Percentiles rank a stretch among this genome's conserved stretches.
phyloP scores from a whole-genome alignment of 2,888 invertebrate genomes.

The Heteropelma amictum region DNA sequence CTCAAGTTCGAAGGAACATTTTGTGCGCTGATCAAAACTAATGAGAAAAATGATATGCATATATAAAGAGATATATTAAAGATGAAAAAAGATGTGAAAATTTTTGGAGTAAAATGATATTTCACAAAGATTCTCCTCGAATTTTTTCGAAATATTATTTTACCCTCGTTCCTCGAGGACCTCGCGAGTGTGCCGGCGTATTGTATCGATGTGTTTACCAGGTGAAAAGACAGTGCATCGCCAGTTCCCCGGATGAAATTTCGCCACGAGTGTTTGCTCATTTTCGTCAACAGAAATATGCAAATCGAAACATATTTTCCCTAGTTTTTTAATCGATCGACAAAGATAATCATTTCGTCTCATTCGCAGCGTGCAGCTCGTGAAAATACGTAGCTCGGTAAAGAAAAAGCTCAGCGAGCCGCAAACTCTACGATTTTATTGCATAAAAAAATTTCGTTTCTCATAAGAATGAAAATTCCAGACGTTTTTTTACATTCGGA shows the following conservation, averaged over 20 bases:
- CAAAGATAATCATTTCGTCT: too few species aligned
- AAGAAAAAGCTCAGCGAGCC: too few species aligned
- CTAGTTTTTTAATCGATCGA: too few species aligned
- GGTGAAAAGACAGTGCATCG: slow-evolving; percentile 41
- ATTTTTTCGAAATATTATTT: background rate
- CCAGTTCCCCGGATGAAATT: slow-evolving; percentile 10
- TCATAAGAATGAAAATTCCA: too few species aligned
- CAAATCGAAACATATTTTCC: too few species aligned
- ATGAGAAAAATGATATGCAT: background rate
- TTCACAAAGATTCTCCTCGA: background rate
- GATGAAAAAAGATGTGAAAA: background rate
- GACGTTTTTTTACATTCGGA: too few species aligned
- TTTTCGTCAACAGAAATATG: too few species aligned
- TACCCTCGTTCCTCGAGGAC: background rate
- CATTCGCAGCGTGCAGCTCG: too few species aligned
- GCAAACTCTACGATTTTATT: too few species aligned
- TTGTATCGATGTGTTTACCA: slow-evolving; percentile 36
- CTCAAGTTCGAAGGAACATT: background rate
- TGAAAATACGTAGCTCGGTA: too few species aligned
- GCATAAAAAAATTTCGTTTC: too few species aligned
- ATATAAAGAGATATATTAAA: background rate
- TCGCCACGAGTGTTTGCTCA: background rate
- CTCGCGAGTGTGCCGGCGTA: slow-evolving; percentile 37
- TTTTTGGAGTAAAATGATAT: background rate
- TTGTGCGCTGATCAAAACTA: background rate